Evolutionary conservation across 2,888 invertebrate species (phyloP), one percentile per base, ranked within the genome.

Genomic region (Cryptosula pallasiana): DNA sequence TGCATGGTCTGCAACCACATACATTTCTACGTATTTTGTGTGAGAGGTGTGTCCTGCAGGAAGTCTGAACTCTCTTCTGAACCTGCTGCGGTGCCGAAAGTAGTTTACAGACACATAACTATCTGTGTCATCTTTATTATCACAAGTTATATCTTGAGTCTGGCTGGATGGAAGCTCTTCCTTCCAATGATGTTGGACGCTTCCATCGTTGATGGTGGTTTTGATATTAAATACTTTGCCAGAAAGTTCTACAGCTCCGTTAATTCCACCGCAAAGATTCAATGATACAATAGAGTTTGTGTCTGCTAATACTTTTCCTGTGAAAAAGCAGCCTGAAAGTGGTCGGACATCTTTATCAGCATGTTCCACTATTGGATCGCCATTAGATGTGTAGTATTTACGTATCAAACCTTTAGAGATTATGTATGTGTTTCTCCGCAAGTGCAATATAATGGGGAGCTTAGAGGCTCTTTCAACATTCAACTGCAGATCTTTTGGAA

Each of bases 21-120:
- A 84, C 71, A 84, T 77, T 72, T 84, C 84, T 1, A 84, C 80
- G 75, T 79, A 81, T 72, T 80, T 77, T 1, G 82, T 80, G 63
- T 80, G 78, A 23, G 75, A 71, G 55, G 80, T 79, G 63, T 78
- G 76, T 73, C 82, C 81, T 73, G 80, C 81, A 1, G 83, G 82
- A 13, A 23, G 5, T 55, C 55, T 55, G 5, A 55, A 23, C 23
- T 55, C n/a, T 3, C 55, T 45, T 45, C 9, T 5, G 25, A 55
- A 3, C 9, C 23, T 5, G 16, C 55, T 55, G 25, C 25, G 55
- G 55, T 55, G 5, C 23, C 23, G 16, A 23, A 3, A 5, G 16
- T 55, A 3, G 55, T 20, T n/a, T 13, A 16, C 45, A 13, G 16
- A 16, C 45, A 13, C 45, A 13, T 16, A 16, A 13, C 9, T 45